Evolutionary conservation across 1,140 invertebrate species (phyloP), one percentile per base, ranked within the genome.

Genomic region (Plodia interpunctella): DNA sequence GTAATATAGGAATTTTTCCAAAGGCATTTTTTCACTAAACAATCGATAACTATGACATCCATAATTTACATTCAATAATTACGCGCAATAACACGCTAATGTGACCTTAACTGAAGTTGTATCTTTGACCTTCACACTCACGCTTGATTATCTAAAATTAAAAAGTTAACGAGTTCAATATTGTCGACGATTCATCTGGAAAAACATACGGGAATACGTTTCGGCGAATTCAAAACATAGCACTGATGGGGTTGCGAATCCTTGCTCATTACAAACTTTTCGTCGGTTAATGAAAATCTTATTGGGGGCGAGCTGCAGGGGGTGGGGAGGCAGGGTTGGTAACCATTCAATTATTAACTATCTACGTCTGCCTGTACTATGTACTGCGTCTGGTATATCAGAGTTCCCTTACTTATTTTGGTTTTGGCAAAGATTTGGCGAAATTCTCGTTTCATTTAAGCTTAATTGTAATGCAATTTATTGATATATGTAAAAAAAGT

Each of bases 241-340:
- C 51, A 20, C 44, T 50, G 25, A 52, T 35, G 51, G 58, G 63
- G 52, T 68, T 70, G 69, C 68, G 74, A 80, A 82, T 79, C 69
- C 67, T 66, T 66, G 72, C 73, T 86, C 81, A 83, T 87, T 87
- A 86, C 75, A 78, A 86, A 86, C 78, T 88, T 86, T 82, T 84
- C 71, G 83, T 76, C 76, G 79, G 69, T 76, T 88, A 86, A 86
- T 88, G 83, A 83, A 88, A 88, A 88, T 88, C 85, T 86, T 85
- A 88, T 88, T 82, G 81, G 73, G 77, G 63, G 63, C 62, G 35
- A 57, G 54, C 59, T 66, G 49, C 65, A 80, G 21, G 21, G 21
- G 21, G 76, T 81, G 78, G 80, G 82, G 66, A 72, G 62, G 66
- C 30, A 70, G 64, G 72, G 60, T 44, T 44, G 38, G 5, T 17